Percentiles rank a stretch among this genome's conserved stretches.
These are phyloP conservation scores for Papio anubis DNA, from an alignment of 2,113 vertebrate genomes.

Conservation along the genomic window DNA sequence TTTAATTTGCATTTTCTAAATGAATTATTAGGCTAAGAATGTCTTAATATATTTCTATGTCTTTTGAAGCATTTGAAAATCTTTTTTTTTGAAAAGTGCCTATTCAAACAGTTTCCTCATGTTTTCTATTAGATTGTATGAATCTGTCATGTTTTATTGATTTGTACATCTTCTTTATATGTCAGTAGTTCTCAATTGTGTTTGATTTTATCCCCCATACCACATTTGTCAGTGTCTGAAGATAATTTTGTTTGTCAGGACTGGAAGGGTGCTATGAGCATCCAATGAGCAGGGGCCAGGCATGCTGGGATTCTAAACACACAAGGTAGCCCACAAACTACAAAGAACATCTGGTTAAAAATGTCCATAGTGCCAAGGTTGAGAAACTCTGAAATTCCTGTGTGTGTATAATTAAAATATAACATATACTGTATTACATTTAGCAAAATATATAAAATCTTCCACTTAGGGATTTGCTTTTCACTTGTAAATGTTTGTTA, in stretches of 20 bases:
- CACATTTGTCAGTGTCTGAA: background rate
- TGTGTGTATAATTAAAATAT: background rate
- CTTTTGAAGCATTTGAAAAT: background rate
- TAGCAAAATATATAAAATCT: background rate
- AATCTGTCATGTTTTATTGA: background rate
- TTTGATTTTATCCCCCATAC: background rate
- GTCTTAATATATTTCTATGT: background rate
- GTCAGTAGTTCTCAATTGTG: background rate
- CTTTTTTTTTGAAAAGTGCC: background rate
- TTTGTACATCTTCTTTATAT: background rate
- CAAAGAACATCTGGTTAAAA: background rate
- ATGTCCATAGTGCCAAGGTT: background rate
- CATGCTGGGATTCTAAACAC: background rate
- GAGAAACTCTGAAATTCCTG: background rate
- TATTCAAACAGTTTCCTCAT: background rate
- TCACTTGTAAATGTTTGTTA: background rate
- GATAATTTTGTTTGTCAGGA: background rate
- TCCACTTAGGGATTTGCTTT: background rate
- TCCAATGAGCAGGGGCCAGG: no score
- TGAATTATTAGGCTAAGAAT: background rate
- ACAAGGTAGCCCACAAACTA: background rate
- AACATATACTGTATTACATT: background rate
- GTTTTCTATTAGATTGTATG: background rate
- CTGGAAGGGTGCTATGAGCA: background rate
- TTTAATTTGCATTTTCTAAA: slow-evolving; percentile 31